Evolutionary conservation across 2,113 vertebrate genomes (phyloP).

Genomic region (Varanus komodoensis): DNA sequence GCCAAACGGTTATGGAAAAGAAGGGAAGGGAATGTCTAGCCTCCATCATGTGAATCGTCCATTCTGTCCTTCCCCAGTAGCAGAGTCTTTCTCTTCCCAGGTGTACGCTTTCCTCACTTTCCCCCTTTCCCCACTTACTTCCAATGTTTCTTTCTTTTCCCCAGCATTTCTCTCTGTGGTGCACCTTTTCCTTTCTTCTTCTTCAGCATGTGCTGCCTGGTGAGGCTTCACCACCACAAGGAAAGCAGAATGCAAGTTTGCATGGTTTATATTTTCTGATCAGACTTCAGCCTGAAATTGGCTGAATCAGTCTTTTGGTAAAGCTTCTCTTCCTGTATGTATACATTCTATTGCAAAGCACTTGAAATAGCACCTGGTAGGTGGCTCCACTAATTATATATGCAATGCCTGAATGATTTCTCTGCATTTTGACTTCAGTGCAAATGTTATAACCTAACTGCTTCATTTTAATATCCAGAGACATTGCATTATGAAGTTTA

Average conservation of each 20-base stretch:
- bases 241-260: not conserved
- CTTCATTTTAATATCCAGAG: not conserved
- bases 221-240: not conserved
- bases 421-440: constrained; percentile 9
- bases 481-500: not conserved
- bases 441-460: not conserved
- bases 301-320: not conserved
- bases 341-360: not conserved
- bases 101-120: too few species aligned
- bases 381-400: not conserved
- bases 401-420: not conserved
- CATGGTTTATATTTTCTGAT: constrained; percentile 6
- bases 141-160: not conserved
- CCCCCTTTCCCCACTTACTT: not conserved
- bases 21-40: not conserved
- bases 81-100: not conserved
- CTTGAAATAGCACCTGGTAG: not conserved
- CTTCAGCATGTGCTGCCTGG: not conserved
- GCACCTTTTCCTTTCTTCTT: not conserved
- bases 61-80: not conserved
- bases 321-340: not conserved
- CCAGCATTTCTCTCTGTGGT: not conserved
- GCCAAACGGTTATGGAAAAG: not conserved
- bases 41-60: not conserved
- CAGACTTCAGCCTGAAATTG: constrained; percentile 37